A percentile compares a stretch with the other conserved stretches of the same genome.
Evolutionary conservation across 2,888 invertebrate genomes (phyloP).

Genomic region (Tridacna gigas): DNA sequence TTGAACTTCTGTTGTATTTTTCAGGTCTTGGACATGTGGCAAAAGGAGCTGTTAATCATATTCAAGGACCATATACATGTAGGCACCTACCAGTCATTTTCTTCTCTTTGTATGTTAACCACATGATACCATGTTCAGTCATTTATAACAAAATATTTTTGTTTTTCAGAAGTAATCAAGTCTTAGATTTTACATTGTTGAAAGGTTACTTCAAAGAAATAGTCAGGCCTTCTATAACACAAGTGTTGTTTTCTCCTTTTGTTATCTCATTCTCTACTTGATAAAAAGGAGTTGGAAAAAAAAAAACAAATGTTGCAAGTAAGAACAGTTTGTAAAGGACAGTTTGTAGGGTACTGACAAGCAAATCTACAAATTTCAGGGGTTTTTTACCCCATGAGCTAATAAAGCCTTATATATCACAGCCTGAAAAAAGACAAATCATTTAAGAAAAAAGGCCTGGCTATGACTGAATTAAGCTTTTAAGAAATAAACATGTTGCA

Average conservation of each 20-base stretch:
- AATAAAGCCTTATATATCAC: too few relatives aligned
- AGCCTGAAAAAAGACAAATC: neutral
- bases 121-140: conserved; percentile 30
- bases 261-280: too few relatives aligned
- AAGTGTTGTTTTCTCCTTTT: too few relatives aligned
- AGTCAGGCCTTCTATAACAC: too few relatives aligned
- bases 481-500: neutral
- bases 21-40: conserved; percentile 76
- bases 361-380: too few relatives aligned
- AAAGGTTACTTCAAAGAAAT: too few relatives aligned
- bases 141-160: conserved; percentile 1
- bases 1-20: conserved; percentile 43
- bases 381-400: too few relatives aligned
- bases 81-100: conserved; percentile 57
- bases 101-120: neutral
- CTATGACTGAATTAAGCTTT: neutral
- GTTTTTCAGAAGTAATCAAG: conserved; percentile 12
- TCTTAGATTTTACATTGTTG: too few relatives aligned
- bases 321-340: too few relatives aligned
- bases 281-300: too few relatives aligned
- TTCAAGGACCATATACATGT: conserved; percentile 74
- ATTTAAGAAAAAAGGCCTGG: neutral
- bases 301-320: too few relatives aligned
- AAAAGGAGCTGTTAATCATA: conserved; percentile 65
- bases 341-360: too few relatives aligned